Evolutionary conservation across 2,888 invertebrate species (phyloP), one percentile per base, ranked within the genome.

Genomic region (Lampropteryx suffumata): DNA sequence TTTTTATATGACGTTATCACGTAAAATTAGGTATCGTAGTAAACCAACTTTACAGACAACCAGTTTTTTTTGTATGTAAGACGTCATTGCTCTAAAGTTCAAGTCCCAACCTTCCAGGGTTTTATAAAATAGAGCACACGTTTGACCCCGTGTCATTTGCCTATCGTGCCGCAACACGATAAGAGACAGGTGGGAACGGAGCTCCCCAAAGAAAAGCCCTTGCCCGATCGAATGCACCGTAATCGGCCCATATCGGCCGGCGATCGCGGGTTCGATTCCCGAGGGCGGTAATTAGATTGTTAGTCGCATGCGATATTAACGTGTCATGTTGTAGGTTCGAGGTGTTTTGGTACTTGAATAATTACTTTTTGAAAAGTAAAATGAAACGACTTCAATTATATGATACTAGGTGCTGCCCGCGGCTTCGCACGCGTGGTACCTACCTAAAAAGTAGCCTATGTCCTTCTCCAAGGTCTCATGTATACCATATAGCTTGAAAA

Each of bases 281-380:
- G 80, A 59, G 83, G 80, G 85, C 73, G 73, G 85, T 85, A 88
- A 89, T 88, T 89, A 89, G 85, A 88, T 87, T 89, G 89, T 89
- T 89, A 87, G 84, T 82, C 71, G 80, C 89, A 87, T 89, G 89
- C 89, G 73, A 89, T 86, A 85, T 76, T 73, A 76, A 82, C 75
- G 79, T 84, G 85, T 82, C 76, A 77, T 75, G 65, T 73, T 62
- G 21, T 24, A 7, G 30, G 65, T 36, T 30, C 3, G 3, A 40
- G 27, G 1, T 1, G 57, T 67, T 53, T 87, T 84, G 84, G 72
- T 80, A 67, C 67, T 83, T 80, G n/a, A n/a, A n/a, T n/a, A n/a
- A n/a, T n/a, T n/a, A n/a, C n/a, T n/a, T n/a, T n/a, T n/a, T n/a
- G n/a, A n/a, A n/a, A n/a, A n/a, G n/a, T n/a, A n/a, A n/a, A n/a